Evolutionary conservation across 2,113 vertebrate species (phyloP).

Genomic region (Pantherophis guttatus): DNA sequence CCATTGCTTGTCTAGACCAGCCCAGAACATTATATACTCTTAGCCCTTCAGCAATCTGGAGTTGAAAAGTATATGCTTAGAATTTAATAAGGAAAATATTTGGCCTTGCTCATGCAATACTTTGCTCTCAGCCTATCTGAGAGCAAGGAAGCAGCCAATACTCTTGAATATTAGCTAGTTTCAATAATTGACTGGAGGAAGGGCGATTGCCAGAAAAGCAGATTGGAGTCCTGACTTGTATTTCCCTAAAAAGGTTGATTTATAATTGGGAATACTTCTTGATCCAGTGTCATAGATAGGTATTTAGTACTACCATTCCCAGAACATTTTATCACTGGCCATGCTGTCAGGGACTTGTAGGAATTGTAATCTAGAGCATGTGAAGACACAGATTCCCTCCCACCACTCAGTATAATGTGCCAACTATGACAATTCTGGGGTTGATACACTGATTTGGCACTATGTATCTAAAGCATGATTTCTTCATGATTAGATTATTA

Average conservation of each 20-base stretch:
- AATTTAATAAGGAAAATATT: background rate
- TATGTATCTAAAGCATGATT: background rate
- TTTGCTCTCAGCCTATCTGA: background rate
- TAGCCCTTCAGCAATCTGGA: background rate
- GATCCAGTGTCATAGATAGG: background rate
- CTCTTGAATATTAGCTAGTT: background rate
- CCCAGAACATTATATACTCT: background rate
- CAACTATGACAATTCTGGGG: background rate
- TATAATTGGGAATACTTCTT: background rate
- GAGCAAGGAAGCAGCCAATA: background rate
- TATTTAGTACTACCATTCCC: background rate
- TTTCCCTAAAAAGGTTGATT: background rate
- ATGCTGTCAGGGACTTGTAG: background rate
- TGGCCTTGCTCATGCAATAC: background rate
- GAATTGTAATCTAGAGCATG: background rate
- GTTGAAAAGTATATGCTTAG: background rate
- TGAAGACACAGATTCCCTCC: background rate
- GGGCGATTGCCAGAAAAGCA: background rate
- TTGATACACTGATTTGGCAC: background rate
- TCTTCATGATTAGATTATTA: background rate
- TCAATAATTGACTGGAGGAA: background rate
- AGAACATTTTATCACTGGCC: background rate
- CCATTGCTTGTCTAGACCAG: background rate
- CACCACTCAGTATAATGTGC: background rate
- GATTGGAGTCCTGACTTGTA: background rate